These are phyloP conservation scores for Motacilla tschutschensis DNA, from an alignment of 2,113 vertebrate genomes.

Conservation along the genomic window DNA sequence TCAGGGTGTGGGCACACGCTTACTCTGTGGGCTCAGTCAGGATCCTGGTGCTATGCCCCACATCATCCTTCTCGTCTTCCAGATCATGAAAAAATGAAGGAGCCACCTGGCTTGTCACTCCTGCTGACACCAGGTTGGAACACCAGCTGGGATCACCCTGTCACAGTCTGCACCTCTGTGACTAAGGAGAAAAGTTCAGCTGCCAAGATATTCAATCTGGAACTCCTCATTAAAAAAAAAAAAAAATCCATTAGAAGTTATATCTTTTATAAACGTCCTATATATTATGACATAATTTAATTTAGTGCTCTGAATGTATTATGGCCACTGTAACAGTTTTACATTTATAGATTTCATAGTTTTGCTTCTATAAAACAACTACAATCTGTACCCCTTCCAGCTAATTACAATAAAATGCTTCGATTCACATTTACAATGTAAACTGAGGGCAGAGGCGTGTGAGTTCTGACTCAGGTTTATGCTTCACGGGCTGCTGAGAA, in stretches of 20 bases:
- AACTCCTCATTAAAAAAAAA: neutral
- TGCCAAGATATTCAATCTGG: neutral
- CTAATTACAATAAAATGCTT: constrained; percentile 61
- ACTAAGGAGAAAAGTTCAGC: constrained; percentile 16
- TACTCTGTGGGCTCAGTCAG: neutral
- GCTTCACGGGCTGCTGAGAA: neutral
- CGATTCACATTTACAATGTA: constrained; percentile 29
- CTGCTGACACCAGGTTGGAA: neutral
- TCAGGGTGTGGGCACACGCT: neutral
- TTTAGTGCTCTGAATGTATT: constrained; percentile 45
- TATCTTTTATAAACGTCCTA: constrained; percentile 49
- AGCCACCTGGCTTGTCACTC: neutral
- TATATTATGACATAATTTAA: constrained; percentile 60
- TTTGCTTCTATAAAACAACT: constrained; percentile 61
- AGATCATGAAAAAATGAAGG: neutral
- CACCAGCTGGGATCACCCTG: neutral
- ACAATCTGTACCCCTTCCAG: constrained; percentile 30
- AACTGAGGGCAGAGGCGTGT: neutral
- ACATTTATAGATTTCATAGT: constrained; percentile 61
- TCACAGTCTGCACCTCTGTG: neutral
- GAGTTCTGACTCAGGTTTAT: neutral
- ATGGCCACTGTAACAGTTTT: constrained; percentile 9
- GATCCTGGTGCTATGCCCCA: neutral
- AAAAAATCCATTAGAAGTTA: neutral
- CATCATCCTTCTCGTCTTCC: neutral